Percentiles rank a stretch among this genome's conserved stretches.
phyloP scores from a whole-genome alignment of 2,797 vertebrate species.

The Margarornis squamiger region DNA sequence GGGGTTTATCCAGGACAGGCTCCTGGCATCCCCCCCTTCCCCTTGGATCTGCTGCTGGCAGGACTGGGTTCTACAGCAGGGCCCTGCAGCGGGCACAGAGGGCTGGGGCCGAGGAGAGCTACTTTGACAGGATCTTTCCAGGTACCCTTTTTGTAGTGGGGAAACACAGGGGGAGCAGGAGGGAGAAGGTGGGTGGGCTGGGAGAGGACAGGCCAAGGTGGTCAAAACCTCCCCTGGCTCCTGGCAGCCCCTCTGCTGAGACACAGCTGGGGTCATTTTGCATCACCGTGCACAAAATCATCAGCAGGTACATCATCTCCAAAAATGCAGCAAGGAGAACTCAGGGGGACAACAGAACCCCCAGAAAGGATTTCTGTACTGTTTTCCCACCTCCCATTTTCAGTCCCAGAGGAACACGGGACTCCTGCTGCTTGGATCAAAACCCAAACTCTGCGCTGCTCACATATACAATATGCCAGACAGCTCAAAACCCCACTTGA shows the following conservation, averaged over 20 bases:
- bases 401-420: accelerated
- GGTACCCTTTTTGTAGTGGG: background rate
- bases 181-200: background rate
- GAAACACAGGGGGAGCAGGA: background rate
- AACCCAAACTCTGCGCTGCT: background rate
- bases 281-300: accelerated
- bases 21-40: background rate
- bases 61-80: background rate
- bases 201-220: accelerated
- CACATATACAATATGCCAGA: background rate
- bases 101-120: background rate
- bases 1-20: background rate
- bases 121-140: background rate
- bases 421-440: background rate
- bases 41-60: background rate
- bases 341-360: accelerated
- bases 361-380: background rate
- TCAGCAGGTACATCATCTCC: background rate
- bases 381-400: background rate
- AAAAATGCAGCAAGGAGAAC: background rate
- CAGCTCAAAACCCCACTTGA: background rate
- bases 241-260: background rate
- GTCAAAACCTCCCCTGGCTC: background rate
- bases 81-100: background rate
- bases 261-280: background rate